phyloP scores from a whole-genome alignment of 2,888 invertebrate species.

The Idaea dimidiata region DNA sequence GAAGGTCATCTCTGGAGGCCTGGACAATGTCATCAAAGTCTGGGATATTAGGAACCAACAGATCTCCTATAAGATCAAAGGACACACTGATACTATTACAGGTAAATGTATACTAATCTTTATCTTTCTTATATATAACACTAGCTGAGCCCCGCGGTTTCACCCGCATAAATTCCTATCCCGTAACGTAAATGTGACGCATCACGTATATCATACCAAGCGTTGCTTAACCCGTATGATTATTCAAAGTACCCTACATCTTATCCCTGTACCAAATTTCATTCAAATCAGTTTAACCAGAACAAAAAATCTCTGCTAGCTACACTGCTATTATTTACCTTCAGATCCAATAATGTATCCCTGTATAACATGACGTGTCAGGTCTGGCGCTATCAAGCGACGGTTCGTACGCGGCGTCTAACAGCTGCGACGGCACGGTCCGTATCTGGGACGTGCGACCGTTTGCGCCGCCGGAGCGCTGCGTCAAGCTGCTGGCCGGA shows the following conservation, averaged over 20 bases:
- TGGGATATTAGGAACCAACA: constrained; percentile 97
- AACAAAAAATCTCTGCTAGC: no score
- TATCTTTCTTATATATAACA: background rate
- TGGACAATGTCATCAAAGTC: constrained; percentile 98
- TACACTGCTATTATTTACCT: no score
- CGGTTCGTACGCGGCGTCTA: constrained; percentile 95
- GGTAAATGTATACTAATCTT: constrained; percentile 55
- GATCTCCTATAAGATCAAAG: constrained; percentile 90
- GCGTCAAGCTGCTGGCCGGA: constrained; percentile 94
- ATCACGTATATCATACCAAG: no score
- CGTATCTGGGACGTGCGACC: constrained; percentile 98
- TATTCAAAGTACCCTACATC: no score
- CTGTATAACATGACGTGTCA: no score
- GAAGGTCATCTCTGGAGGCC: constrained; percentile 95
- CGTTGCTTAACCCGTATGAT: no score
- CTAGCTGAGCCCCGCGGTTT: no score
- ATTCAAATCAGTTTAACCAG: no score
- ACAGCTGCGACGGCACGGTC: constrained; percentile 97
- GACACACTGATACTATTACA: constrained; percentile 98
- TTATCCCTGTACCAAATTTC: no score
- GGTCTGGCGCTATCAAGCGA: constrained; percentile 90
- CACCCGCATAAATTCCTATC: no score
- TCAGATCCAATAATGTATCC: no score
- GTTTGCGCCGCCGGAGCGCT: constrained; percentile 95
- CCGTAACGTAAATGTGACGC: no score